Percentiles rank a stretch among this genome's conserved stretches.
Conservation (phyloP, 2,113 vertebrate species). For the Aspiorhynchus laticeps region DNA sequence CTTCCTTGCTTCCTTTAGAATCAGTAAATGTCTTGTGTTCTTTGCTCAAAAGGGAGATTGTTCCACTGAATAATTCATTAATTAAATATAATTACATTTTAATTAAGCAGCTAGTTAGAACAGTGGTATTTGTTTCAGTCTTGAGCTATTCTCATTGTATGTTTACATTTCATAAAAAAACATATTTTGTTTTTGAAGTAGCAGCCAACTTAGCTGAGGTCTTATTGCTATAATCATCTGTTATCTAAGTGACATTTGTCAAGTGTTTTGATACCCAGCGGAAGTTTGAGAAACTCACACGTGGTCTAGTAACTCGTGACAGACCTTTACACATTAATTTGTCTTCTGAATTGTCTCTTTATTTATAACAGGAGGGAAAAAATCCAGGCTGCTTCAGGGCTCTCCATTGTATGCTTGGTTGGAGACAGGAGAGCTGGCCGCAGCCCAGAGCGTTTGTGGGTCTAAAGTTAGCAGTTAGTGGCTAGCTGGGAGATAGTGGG, state of each 20-base stretch:
- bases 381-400: not conserved
- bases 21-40: not conserved
- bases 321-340: not conserved
- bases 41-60: not conserved
- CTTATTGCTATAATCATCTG: not conserved
- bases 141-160: not conserved
- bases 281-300: not conserved
- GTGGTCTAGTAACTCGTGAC: constrained; percentile 7
- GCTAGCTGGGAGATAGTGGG: constrained; percentile 61
- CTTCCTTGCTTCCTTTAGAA: not conserved
- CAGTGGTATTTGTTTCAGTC: not conserved
- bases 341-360: constrained; percentile 20
- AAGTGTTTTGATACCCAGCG: not conserved
- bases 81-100: not conserved
- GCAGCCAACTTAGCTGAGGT: not conserved
- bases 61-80: not conserved
- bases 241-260: constrained; percentile 8
- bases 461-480: constrained; percentile 65
- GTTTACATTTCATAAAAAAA: not conserved
- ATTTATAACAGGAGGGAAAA: not conserved
- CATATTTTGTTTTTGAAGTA: not conserved
- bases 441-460: constrained; percentile 57
- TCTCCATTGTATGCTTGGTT: not conserved
- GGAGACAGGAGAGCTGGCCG: constrained; percentile 23
- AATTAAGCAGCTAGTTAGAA: not conserved